Evolutionary conservation across 2,888 invertebrate species (phyloP).

Genomic region (Cheilosia pagana): DNA sequence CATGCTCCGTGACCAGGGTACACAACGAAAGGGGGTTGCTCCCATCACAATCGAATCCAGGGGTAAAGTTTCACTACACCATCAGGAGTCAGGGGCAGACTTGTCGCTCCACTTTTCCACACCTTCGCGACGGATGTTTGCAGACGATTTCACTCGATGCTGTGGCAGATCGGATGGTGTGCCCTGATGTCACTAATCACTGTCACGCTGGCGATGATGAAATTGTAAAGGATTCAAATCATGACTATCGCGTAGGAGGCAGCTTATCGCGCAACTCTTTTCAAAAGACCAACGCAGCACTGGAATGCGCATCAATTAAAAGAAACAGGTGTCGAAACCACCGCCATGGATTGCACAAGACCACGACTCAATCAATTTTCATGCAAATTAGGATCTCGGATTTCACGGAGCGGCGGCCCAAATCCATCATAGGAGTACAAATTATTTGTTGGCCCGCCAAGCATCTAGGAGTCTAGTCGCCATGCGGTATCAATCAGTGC

Average conservation of each 20-base stretch:
- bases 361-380: conserved; percentile 74
- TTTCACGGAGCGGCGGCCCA: conserved; percentile 60
- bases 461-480: conserved; percentile 30
- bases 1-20: conserved; percentile 64
- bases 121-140: conserved; percentile 57
- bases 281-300: conserved; percentile 38
- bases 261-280: conserved; percentile 23
- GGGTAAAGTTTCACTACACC: not conserved
- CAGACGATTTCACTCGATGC: conserved; percentile 50
- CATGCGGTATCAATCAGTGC: conserved; percentile 33
- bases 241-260: conserved; percentile 43
- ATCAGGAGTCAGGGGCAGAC: conserved; percentile 14
- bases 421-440: conserved; percentile 70
- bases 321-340: conserved; percentile 73
- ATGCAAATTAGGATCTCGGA: conserved; percentile 74
- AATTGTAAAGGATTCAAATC: conserved; percentile 59
- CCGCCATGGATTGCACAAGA: conserved; percentile 60
- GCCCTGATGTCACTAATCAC: conserved; percentile 55
- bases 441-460: conserved; percentile 52
- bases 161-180: conserved; percentile 17
- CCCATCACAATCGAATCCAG: not conserved
- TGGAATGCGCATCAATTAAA: conserved; percentile 68
- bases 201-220: conserved; percentile 61
- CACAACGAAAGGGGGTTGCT: conserved; percentile 49
- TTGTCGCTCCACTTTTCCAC: conserved; percentile 50